Evolutionary conservation across 2,888 invertebrate genomes (phyloP).

Genomic region (Galeopsomyia nigrocyanea): DNA sequence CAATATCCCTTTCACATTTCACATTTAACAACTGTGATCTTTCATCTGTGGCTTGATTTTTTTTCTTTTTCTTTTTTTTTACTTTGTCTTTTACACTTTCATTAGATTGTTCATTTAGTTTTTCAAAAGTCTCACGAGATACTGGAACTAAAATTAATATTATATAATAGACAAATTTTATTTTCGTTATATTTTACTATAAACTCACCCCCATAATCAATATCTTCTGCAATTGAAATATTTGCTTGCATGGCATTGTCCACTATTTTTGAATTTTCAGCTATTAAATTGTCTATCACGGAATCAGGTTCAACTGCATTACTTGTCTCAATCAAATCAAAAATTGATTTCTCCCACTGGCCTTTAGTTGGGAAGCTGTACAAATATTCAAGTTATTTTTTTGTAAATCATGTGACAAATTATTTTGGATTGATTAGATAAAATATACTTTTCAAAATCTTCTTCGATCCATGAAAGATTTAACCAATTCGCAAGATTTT

Average conservation of each 20-base stretch:
- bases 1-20: constrained; percentile 52
- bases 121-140: constrained; percentile 29
- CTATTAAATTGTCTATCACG: constrained; percentile 29
- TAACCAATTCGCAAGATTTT: constrained; percentile 70
- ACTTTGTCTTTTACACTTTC: constrained; percentile 4
- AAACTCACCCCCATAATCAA: constrained; percentile 39
- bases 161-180: not conserved
- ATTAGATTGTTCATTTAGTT: constrained; percentile 46
- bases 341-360: constrained; percentile 53
- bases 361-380: constrained; percentile 43
- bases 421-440: not conserved
- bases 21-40: constrained; percentile 45
- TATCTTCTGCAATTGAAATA: not conserved
- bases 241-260: constrained; percentile 1
- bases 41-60: constrained; percentile 7
- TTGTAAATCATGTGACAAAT: not conserved
- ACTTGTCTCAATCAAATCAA: constrained; percentile 54
- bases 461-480: constrained; percentile 70
- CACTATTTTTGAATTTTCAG: not conserved
- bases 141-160: constrained; percentile 26
- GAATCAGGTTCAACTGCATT: constrained; percentile 8
- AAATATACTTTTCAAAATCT: constrained; percentile 59
- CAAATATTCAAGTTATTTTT: not conserved
- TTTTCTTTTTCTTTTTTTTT: constrained; percentile 17
- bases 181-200: not conserved